Evolutionary conservation across 2,888 invertebrate genomes (phyloP), one percentile per base, ranked within the genome.

Genomic region (Morpho achilles): DNA sequence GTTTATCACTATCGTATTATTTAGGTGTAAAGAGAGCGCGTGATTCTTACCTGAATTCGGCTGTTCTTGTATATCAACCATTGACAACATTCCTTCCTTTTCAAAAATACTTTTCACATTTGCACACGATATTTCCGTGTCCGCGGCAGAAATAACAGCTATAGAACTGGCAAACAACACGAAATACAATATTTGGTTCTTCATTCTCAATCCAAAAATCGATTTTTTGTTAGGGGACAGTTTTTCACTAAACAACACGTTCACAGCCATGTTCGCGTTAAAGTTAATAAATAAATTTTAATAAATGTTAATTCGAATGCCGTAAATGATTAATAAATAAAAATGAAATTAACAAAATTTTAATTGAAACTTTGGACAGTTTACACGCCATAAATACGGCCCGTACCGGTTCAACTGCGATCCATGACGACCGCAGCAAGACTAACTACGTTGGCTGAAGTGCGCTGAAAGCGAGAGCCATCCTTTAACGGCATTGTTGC

Each of bases 21-120:
- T 71, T 74, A 72, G 68, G 69, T 76, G 64, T 67, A 72, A 69
- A 67, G 57, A 59, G 61, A 68, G 62, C 68, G 70, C 67, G 66
- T 78, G 74, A 78, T 80, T 77, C 89, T 89, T 75, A 92, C 92
- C 92, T 84, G 87, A 87, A 76, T 84, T 86, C 46, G 91, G 91
- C 67, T 85, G 84, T 63, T 88, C 83, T 73, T 89, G 87, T 66
- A 92, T 77, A 70, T 88, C 89, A 69, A 83, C 77, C 66, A 81
- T 76, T 65, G 85, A 82, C 76, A 85, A 79, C 80, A 91, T 86
- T 81, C 89, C 89, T 79, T 86, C 88, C 74, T 82, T 84, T 74
- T 85, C 87, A 69, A 92, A 90, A 65, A 87, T 82, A 73, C 74
- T 87, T 79, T 82, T 89, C 69, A 91, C 91, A 76, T 81, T 86